Evolutionary conservation across 2,888 invertebrate genomes (phyloP), one percentile per base, ranked within the genome.

Genomic region (Noctua comes): DNA sequence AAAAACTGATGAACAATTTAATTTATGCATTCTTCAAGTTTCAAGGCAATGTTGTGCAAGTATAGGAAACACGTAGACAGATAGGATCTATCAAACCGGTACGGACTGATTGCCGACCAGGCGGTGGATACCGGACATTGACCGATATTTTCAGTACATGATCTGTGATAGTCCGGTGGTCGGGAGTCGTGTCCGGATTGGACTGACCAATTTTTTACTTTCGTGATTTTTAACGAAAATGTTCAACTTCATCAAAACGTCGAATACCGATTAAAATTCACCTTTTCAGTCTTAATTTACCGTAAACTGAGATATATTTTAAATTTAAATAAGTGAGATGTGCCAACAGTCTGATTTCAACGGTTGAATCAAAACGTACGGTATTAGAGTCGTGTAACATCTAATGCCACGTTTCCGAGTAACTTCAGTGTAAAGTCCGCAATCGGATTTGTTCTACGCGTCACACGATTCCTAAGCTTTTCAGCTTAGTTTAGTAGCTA

Each of bases 361-460:
- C 8, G 5, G 21, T 16, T 31, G 3, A 36, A 51, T 21, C 16
- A 5, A 73, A 66, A 59, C 43, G 6, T 57, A 6, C 4, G 11
- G 21, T 21, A 16, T 43, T 24, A 51, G 4, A 51, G 27, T 68
- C 21, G 57, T 59, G 4, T 46, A 24, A 36, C 5, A 62, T 80
- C 31, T 69, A 68, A 77, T 43, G n/a, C 21, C 48, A 48, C 46
- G n/a, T 59, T 80, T 24, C 21, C 21, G 21, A 59, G 51, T 31
- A 82, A 77, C 59, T 77, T 77, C 3, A 10, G 57, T 48, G 36
- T 66, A 6, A 57, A 80, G 16, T 83, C 59, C 54, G 10, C 68
- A 83, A 70, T 70, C 51, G 66, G 57, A 80, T 80, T 75, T 62
- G 69, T 51, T 51, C 65, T 51, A 70, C 40, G 48, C 48, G 57